Conservation (phyloP, 2,888 invertebrate species). For the Trypoxylon attenuatum region DNA sequence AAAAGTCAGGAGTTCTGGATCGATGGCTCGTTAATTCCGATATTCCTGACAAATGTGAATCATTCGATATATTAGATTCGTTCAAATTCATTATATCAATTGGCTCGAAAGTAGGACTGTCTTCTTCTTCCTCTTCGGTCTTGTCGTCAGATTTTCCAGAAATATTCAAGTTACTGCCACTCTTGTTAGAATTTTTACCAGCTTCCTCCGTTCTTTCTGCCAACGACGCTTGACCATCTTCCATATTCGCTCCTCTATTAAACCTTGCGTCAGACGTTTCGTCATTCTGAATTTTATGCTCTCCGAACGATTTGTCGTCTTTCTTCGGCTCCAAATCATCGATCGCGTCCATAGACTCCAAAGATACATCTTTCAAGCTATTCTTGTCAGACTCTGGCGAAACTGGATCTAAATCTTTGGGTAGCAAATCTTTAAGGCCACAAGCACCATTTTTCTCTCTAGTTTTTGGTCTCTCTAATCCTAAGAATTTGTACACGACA, state of each 20-base stretch:
- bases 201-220: conserved; percentile 50
- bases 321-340: conserved; percentile 49
- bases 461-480: conserved; percentile 83
- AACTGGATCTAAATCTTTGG: conserved; percentile 87
- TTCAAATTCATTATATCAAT: conserved; percentile 75
- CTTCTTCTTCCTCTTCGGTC: conserved; percentile 78
- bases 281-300: conserved; percentile 12
- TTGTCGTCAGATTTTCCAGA: conserved; percentile 74
- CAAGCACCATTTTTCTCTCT: conserved; percentile 66
- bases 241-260: conserved; percentile 50
- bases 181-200: conserved; percentile 37
- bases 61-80: conserved; percentile 77
- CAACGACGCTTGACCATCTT: conserved; percentile 77
- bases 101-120: conserved; percentile 82
- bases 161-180: conserved; percentile 45
- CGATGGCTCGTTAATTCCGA: conserved; percentile 77
- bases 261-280: conserved; percentile 27
- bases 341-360: conserved; percentile 66
- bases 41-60: conserved; percentile 79
- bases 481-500: conserved; percentile 90
- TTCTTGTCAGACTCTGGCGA: conserved; percentile 86
- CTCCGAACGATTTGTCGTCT: conserved; percentile 39
- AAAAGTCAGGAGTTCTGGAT: conserved; percentile 71
- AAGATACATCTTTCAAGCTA: conserved; percentile 73
- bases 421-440: conserved; percentile 79